A percentile compares a stretch with the other conserved stretches of the same genome.
These are phyloP conservation scores for Cirrhinus molitorella DNA, from an alignment of 2,797 vertebrate species.

Conservation along the genomic window DNA sequence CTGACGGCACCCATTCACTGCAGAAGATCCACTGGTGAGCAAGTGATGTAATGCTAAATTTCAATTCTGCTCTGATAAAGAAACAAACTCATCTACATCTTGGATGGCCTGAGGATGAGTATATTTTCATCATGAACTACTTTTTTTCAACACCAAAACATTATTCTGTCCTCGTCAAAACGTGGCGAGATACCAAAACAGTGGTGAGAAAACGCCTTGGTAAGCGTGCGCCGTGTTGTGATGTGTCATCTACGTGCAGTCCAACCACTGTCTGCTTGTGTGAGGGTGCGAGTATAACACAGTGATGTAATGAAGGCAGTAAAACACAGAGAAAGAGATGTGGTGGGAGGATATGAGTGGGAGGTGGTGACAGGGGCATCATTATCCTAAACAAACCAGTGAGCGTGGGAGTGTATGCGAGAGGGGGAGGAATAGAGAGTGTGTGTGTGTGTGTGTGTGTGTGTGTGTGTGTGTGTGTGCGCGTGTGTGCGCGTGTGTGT, in stretches of 20 bases:
- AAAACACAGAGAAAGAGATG: constrained; percentile 11
- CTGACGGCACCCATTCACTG: neutral
- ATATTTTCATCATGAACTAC: neutral
- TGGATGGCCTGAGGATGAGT: neutral
- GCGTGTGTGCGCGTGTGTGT: constrained; percentile 68
- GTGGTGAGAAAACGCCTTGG: constrained; percentile 9
- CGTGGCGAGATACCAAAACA: neutral
- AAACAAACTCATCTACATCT: neutral
- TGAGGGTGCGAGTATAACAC: constrained; percentile 51
- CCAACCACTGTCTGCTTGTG: constrained; percentile 44
- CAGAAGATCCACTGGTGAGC: neutral
- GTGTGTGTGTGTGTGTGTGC: constrained; percentile 64
- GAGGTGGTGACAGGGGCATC: constrained; percentile 79
- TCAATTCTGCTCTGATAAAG: neutral
- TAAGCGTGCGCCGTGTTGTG: neutral
- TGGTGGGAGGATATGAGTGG: constrained; percentile 67
- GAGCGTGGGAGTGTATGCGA: constrained; percentile 78
- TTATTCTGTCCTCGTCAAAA: neutral
- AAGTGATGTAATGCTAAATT: neutral
- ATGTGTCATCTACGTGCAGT: constrained; percentile 17
- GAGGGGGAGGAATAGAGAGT: constrained; percentile 57
- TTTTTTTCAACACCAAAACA: neutral
- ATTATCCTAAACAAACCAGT: constrained; percentile 81
- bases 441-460: constrained; percentile 69
- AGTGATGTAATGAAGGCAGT: constrained; percentile 58